phyloP scores from a whole-genome alignment of 2,797 vertebrate species.

The Anguilla obscura region DNA sequence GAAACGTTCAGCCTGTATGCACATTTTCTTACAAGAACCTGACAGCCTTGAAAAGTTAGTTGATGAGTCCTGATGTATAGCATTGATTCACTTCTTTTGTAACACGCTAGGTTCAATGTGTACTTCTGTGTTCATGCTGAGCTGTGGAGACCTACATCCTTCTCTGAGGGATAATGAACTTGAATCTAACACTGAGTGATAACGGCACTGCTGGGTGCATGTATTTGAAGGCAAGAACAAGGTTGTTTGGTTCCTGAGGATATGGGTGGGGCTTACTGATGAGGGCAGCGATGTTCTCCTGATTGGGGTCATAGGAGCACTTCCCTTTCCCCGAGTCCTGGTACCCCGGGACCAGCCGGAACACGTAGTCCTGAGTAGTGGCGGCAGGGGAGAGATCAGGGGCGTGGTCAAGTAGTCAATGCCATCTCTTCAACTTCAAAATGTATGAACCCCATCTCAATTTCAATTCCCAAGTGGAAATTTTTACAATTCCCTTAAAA shows the following conservation, averaged over 20 bases:
- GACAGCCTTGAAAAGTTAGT: neutral
- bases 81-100: neutral
- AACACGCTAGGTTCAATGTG: neutral
- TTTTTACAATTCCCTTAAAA: neutral
- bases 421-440: neutral
- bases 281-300: conserved; percentile 75
- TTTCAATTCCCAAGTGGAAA: neutral
- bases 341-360: conserved; percentile 77
- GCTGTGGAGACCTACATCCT: neutral
- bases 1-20: neutral
- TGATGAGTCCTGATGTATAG: neutral
- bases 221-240: neutral
- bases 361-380: conserved; percentile 77
- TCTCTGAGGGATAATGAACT: neutral
- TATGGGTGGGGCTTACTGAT: conserved; percentile 68
- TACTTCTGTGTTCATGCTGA: neutral
- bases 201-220: neutral
- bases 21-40: neutral
- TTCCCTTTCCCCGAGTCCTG: conserved; percentile 82
- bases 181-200: neutral
- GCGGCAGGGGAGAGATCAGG: conserved; percentile 8
- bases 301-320: conserved; percentile 83
- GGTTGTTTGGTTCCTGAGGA: neutral
- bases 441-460: neutral
- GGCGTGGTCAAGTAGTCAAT: neutral